A percentile compares a stretch with the other conserved stretches of the same genome.
phyloP scores from a whole-genome alignment of 2,888 invertebrate genomes.

The Lapara coniferarum region DNA sequence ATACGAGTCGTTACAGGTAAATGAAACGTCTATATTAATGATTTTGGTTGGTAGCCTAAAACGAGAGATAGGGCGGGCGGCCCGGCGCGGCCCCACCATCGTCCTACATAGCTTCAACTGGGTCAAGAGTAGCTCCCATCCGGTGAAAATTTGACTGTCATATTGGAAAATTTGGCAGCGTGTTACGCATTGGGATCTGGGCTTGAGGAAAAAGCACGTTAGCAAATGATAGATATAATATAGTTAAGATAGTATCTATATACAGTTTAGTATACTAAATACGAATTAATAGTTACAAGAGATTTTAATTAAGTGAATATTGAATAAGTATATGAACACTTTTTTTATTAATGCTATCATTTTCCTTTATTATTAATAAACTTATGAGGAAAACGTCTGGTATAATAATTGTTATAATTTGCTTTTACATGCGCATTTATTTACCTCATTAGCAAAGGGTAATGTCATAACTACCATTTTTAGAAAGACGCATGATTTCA shows the following conservation, averaged over 20 bases:
- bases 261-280: too few relatives aligned
- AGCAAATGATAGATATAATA: too few relatives aligned
- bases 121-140: conserved; percentile 72
- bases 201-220: neutral
- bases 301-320: too few relatives aligned
- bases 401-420: neutral
- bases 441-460: neutral
- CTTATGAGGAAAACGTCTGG: too few relatives aligned
- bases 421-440: neutral
- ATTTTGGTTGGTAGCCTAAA: conserved; percentile 21
- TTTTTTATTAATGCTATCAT: too few relatives aligned
- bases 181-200: neutral
- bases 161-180: conserved; percentile 38
- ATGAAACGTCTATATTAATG: conserved; percentile 37
- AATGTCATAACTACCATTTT: conserved; percentile 3
- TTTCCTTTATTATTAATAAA: neutral
- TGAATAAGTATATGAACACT: too few relatives aligned
- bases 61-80: conserved; percentile 30
- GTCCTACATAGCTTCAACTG: conserved; percentile 66
- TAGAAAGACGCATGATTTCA: neutral
- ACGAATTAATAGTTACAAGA: too few relatives aligned
- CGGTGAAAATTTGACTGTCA: conserved; percentile 40
- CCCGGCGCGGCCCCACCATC: conserved; percentile 50
- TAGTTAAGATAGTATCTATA: too few relatives aligned
- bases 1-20: conserved; percentile 20